Evolutionary conservation across 1,140 invertebrate species (phyloP).

Genomic region (Drosophila grimshawi): DNA sequence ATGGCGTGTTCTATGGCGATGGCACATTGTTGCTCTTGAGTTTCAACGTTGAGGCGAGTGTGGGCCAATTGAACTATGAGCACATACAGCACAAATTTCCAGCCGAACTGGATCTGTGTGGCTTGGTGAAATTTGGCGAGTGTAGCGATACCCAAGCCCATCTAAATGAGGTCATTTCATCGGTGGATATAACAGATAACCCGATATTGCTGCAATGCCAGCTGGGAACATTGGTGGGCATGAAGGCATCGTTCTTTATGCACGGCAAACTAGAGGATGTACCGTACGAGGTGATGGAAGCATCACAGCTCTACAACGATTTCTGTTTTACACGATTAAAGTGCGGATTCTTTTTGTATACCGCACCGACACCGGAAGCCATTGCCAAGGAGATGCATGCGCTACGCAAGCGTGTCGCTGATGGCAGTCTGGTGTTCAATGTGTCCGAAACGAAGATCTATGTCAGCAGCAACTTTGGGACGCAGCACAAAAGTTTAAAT

Average conservation of each 20-base stretch:
- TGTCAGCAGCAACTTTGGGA: conserved; percentile 69
- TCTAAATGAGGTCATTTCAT: conserved; percentile 88
- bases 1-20: conserved; percentile 89
- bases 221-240: conserved; percentile 85
- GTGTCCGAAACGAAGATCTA: conserved; percentile 69
- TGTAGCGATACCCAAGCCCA: conserved; percentile 85
- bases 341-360: conserved; percentile 86
- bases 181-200: conserved; percentile 91
- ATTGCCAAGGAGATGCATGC: conserved; percentile 86
- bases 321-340: conserved; percentile 88
- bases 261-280: conserved; percentile 89
- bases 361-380: conserved; percentile 85
- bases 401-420: conserved; percentile 86
- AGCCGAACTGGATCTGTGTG: conserved; percentile 90
- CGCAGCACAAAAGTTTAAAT: conserved; percentile 51
- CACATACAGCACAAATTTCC: conserved; percentile 89
- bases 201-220: conserved; percentile 88
- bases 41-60: conserved; percentile 87
- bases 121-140: conserved; percentile 88
- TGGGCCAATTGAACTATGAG: conserved; percentile 85
- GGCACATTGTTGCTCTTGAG: conserved; percentile 88
- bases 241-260: conserved; percentile 88
- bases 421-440: conserved; percentile 77
- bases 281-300: conserved; percentile 87
- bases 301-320: conserved; percentile 87